Base-by-base conservation (phyloP, 2,797 vertebrate species). In the Poecilia gillii region DNA sequence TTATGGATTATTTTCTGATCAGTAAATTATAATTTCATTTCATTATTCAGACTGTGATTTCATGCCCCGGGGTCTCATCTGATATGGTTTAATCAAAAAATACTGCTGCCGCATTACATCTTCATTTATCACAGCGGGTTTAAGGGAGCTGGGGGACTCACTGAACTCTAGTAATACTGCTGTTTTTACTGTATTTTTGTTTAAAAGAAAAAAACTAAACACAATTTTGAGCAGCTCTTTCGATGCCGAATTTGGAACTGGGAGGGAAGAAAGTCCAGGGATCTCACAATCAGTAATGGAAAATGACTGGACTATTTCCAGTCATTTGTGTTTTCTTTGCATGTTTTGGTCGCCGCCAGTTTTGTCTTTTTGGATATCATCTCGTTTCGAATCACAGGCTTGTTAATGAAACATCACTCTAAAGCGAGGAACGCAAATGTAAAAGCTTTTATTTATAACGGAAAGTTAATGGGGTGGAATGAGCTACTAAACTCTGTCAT, bases 61-160 rank as follows among this genome's bases (percentile, higher is more conserved):
- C 28, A n/a, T 3, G 1, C 23, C 41, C 68, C 16, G 5, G 25
- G 41, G 25, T 45, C 23, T 41, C 4, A 3, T 45, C 68, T 45
- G 41, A 71, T 43, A 45, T n/a, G 41, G 25, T 45, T 45, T 16
- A 71, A 71, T 71, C 68, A 71, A 71, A 53, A 71, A 71, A n/a
- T 25, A 41, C 6, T 71, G 6, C 68, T 16, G 5, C 41, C 41
- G 41, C 68, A 16, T 39, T 11, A 46, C 41, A 45, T 25, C 41
- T 45, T 46, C 25, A 46, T 71, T 46, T 28, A 46, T 71, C 43
- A 46, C 41, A 46, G 13, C 5, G n/a, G 13, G 25, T 46, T 28
- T 46, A 28, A 71, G 41, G 41, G 25, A 45, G 41, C n/a, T 4
- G 43, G 28, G 13, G 9, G 12, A 46, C 4, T n/a, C 25, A 46